phyloP scores from a whole-genome alignment of 2,888 invertebrate genomes.

The Portevinia maculata region DNA sequence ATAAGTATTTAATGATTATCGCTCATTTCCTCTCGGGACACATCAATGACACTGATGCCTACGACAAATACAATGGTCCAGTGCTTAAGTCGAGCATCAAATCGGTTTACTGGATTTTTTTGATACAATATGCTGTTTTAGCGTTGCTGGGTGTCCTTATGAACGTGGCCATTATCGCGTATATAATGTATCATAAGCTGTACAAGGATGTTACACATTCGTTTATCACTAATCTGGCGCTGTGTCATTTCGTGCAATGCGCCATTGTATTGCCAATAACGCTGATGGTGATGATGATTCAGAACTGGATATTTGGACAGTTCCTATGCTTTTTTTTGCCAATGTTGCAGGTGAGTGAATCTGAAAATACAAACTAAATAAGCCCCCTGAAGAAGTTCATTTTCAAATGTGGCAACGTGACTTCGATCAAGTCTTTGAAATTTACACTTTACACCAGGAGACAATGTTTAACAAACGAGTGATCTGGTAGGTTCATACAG shows the following conservation, averaged over 20 bases:
- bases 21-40: constrained; percentile 80
- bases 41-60: constrained; percentile 79
- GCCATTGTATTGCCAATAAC: constrained; percentile 87
- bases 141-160: constrained; percentile 84
- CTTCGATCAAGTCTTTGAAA: no score
- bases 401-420: no score
- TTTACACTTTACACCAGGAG: no score
- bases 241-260: constrained; percentile 88
- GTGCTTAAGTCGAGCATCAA: constrained; percentile 85
- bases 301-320: constrained; percentile 89
- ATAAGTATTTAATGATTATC: constrained; percentile 80
- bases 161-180: constrained; percentile 85
- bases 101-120: constrained; percentile 85
- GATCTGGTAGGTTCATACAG: no score
- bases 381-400: no score
- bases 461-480: no score
- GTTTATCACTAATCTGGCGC: constrained; percentile 87
- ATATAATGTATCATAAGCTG: constrained; percentile 84
- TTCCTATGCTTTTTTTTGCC: constrained; percentile 89
- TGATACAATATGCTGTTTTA: constrained; percentile 86
- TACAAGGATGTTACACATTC: constrained; percentile 87
- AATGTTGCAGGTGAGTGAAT: constrained; percentile 88
- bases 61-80: constrained; percentile 84
- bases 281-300: constrained; percentile 86
- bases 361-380: no score